These are phyloP conservation scores for Sipha flava DNA, from an alignment of 1,140 invertebrate species.

Conservation along the genomic window DNA sequence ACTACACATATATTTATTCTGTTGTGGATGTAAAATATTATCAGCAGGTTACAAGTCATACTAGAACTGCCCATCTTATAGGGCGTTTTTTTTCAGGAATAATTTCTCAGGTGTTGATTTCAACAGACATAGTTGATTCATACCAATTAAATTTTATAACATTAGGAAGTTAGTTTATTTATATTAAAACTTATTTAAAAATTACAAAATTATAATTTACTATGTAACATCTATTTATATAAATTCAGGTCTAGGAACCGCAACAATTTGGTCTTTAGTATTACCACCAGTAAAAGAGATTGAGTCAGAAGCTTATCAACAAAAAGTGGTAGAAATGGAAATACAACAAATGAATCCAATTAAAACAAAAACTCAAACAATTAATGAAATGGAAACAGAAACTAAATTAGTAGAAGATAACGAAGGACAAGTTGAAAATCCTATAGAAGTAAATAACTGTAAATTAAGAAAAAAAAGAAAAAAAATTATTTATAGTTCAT, in stretches of 20 bases:
- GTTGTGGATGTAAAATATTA: conserved; percentile 69
- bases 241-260: neutral
- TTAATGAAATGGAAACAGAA: neutral
- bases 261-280: neutral
- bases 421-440: neutral
- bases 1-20: conserved; percentile 86
- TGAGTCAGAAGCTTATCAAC: neutral
- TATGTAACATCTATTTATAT: neutral
- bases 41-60: conserved; percentile 67
- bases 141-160: conserved; percentile 22
- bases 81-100: conserved; percentile 52
- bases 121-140: neutral
- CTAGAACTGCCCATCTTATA: conserved; percentile 58
- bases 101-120: conserved; percentile 39
- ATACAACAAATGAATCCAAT: neutral
- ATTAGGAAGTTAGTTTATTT: neutral
- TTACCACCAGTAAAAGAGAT: neutral
- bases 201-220: neutral
- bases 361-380: no score
- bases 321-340: no score
- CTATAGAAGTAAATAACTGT: neutral
- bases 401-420: neutral
- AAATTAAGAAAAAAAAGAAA: neutral
- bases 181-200: neutral
- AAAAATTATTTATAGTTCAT: no score